Percentiles rank a stretch among this genome's conserved stretches.
phyloP scores from a whole-genome alignment of 1,140 invertebrate species.

The Adelges cooleyi region DNA sequence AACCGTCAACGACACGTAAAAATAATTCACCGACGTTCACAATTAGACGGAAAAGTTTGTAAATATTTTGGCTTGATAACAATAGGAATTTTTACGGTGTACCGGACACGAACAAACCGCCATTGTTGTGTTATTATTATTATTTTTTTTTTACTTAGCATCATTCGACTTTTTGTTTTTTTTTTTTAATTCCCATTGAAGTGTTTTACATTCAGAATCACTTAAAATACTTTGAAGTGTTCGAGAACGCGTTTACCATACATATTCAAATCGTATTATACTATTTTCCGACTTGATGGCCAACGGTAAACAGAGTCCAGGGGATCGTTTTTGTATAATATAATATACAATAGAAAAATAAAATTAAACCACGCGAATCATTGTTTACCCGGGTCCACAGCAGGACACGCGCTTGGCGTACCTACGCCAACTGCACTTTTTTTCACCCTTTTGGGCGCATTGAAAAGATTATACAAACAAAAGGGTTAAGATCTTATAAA shows the following conservation, averaged over 20 bases:
- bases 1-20: slow-evolving; percentile 28
- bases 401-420: background rate
- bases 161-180: slow-evolving; percentile 11
- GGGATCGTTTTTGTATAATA: background rate
- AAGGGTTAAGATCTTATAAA: too few species aligned
- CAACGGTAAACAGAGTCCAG: slow-evolving; percentile 13
- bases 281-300: slow-evolving; percentile 15
- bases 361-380: background rate
- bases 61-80: slow-evolving; percentile 28
- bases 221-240: too few species aligned
- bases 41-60: slow-evolving; percentile 28
- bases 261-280: background rate
- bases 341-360: slow-evolving; percentile 2
- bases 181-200: slow-evolving; percentile 24
- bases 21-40: slow-evolving; percentile 23
- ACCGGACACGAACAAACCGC: slow-evolving; percentile 28
- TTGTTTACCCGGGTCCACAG: slow-evolving; percentile 3
- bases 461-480: too few species aligned
- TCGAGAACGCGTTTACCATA: slow-evolving; percentile 2
- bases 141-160: slow-evolving; percentile 23
- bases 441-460: too few species aligned
- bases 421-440: background rate
- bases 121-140: slow-evolving; percentile 28
- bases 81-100: slow-evolving; percentile 27
- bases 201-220: slow-evolving; percentile 25